A percentile compares a stretch with the other conserved stretches of the same genome.
Conservation (phyloP, 2,797 vertebrate genomes). For the Balearica regulorum region DNA sequence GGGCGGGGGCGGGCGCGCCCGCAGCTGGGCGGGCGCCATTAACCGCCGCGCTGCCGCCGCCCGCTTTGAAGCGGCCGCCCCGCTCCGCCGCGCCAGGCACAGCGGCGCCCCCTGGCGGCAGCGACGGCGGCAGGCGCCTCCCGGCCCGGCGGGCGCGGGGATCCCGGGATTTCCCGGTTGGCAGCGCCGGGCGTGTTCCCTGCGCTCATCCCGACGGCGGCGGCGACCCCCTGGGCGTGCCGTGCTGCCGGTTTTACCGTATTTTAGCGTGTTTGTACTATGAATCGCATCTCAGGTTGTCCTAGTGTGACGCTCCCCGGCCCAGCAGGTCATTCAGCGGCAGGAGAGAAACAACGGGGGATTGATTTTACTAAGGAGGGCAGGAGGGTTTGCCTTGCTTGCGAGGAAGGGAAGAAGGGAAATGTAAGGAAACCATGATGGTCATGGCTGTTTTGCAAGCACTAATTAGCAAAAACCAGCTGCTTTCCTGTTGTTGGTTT, state of each 20-base stretch:
- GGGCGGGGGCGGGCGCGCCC: neutral
- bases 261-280: too few species aligned
- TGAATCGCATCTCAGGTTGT: neutral
- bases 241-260: neutral
- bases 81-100: neutral
- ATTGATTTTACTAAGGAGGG: neutral
- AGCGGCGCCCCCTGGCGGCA: neutral
- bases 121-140: neutral
- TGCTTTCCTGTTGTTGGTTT: neutral
- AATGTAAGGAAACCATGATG: neutral
- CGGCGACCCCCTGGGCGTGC: too few species aligned
- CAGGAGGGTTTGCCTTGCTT: neutral
- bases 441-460: neutral
- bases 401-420: neutral
- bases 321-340: neutral
- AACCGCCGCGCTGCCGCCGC: neutral
- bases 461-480: neutral
- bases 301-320: neutral
- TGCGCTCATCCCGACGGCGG: neutral
- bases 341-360: neutral
- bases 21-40: neutral
- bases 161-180: neutral
- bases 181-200: neutral
- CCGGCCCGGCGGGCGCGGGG: neutral
- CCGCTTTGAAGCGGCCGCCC: conserved; percentile 1